phyloP scores from a whole-genome alignment of 64 coral and sea anemone genomes.

The Actinia equina region DNA sequence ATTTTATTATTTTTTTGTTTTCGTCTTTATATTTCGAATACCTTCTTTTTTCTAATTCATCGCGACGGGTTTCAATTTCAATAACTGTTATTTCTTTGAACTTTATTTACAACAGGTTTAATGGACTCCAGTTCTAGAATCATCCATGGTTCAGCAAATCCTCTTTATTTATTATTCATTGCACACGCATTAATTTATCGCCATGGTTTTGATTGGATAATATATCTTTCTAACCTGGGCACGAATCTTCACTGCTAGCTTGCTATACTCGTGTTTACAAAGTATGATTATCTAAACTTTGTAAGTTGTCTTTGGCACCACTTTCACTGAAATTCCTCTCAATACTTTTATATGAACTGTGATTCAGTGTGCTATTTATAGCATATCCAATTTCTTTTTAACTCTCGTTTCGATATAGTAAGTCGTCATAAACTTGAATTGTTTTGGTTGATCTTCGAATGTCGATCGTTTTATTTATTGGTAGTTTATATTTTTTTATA shows the following conservation, averaged over 20 bases:
- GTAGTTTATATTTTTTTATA: background rate
- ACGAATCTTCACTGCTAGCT: background rate
- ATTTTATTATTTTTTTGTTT: background rate
- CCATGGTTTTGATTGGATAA: background rate
- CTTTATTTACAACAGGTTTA: background rate
- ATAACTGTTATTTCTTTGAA: background rate
- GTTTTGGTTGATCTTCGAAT: background rate
- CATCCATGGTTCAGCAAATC: background rate
- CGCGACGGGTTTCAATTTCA: background rate
- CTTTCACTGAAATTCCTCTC: background rate
- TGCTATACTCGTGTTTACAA: background rate
- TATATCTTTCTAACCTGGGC: background rate
- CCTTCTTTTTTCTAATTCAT: background rate
- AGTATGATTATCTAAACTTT: background rate
- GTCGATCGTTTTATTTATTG: background rate
- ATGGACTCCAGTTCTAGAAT: background rate
- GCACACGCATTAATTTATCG: background rate
- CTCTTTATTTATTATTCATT: background rate
- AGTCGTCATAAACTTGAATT: background rate
- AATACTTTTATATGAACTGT: background rate
- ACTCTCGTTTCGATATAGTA: background rate
- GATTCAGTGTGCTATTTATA: too few species aligned
- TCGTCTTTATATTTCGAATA: background rate
- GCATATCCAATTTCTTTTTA: background rate
- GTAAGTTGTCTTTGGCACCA: background rate